Base-by-base conservation (phyloP, 2,113 vertebrate genomes). In the Procavia capensis region DNA sequence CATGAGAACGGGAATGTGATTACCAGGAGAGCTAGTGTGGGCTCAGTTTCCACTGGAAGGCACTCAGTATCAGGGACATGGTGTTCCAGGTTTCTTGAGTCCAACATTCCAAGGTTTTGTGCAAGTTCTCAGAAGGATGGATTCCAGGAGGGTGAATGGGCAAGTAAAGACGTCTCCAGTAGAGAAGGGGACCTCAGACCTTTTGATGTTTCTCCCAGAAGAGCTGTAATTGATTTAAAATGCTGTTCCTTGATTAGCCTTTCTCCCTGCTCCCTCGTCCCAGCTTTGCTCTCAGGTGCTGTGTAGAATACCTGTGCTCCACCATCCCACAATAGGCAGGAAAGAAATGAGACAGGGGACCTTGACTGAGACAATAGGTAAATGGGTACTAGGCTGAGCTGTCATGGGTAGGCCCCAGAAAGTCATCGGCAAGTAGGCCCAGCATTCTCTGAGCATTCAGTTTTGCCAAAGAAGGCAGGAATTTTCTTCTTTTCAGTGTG, bases 401-500 rank as follows among this genome's bases (percentile, higher is more conserved):
- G 87, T 84, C 63, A 11, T 1, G 1, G 84, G 31, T 27, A 16
- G 8, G 4, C 24, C 43, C 54, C 41, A 9, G 24, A 25, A 14
- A 34, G 59, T 63, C 34, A 3, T 75, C 75, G 3, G 41, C 74
- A 34, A 14, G 34, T 34, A 34, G 63, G 24, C 34, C 70, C 36
- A 20, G 36, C n/a, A 47, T 80, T 8, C 20, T 27, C 24, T 24
- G 47, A 84, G 82, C 91, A n/a, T 59, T 75, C 24, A 13, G 79
- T 25, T 34, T 94, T 84, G 85, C 78, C 34, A 20, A 61, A 90
- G 92, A 74, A 92, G 70, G 34, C 84, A 87, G 90, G 75, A 93
- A 47, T 59, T 57, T 57, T 93, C 95, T 96, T 84, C 84, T 91
- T 45, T 78, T 75, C 9, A 34, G 2, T 87, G 66, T 94, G 92